Conservation (phyloP, 2,797 vertebrate genomes). For the Coreius guichenoti region DNA sequence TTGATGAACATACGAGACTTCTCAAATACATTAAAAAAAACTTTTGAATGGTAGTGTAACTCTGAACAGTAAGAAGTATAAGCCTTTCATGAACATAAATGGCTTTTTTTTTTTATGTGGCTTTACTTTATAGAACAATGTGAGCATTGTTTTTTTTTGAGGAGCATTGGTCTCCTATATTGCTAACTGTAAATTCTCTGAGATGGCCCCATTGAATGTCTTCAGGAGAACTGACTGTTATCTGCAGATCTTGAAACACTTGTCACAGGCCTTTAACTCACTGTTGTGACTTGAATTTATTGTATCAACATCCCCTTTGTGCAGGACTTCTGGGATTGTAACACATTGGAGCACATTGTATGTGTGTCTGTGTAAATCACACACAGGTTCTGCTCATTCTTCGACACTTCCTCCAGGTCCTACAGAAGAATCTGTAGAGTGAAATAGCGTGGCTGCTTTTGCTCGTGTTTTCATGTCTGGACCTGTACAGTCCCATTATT, state of each 20-base stretch:
- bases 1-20: not conserved
- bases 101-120: not conserved
- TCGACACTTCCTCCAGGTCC: slow-evolving; percentile 7
- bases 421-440: not conserved
- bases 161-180: not conserved
- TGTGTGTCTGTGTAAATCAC: not conserved
- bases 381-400: not conserved
- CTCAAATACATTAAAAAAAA: not conserved
- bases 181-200: not conserved
- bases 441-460: slow-evolving; percentile 5
- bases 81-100: not conserved
- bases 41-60: not conserved
- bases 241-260: not conserved
- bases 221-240: not conserved
- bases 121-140: not conserved
- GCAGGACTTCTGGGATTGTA: not conserved
- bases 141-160: not conserved
- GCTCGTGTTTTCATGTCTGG: slow-evolving; percentile 18
- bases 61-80: not conserved
- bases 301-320: not conserved
- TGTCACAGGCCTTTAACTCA: not conserved
- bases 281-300: slow-evolving; percentile 16
- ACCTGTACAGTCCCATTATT: slow-evolving; percentile 16
- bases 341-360: not conserved
- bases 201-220: not conserved